A percentile compares a stretch with the other conserved stretches of the same genome.
Conservation (phyloP, 2,113 vertebrate species). For the Gallinago paraguaiae region DNA sequence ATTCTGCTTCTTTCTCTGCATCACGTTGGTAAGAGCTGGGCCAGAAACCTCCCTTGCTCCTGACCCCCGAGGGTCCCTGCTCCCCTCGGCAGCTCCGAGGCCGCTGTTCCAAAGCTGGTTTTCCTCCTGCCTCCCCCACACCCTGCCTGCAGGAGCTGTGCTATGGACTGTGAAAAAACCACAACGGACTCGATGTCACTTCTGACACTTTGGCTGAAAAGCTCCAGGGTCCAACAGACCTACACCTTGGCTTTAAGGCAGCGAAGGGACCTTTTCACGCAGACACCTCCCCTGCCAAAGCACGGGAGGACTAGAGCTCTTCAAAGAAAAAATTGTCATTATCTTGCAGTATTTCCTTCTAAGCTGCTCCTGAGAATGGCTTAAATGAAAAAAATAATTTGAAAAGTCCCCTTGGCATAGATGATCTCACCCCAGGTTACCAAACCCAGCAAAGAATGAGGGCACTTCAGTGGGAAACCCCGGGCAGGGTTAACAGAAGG, state of each 20-base stretch:
- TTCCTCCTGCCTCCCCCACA: background rate
- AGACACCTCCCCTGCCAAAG: background rate
- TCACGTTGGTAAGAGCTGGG: background rate
- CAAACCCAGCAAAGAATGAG: background rate
- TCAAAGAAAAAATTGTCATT: background rate
- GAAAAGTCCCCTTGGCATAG: background rate
- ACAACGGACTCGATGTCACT: background rate
- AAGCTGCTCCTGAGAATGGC: background rate
- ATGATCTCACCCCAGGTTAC: background rate
- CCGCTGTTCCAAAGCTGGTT: background rate
- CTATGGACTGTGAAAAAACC: background rate
- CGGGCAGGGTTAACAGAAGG: background rate
- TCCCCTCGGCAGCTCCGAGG: background rate
- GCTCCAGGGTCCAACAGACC: background rate
- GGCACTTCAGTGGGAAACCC: background rate
- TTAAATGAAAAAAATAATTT: background rate
- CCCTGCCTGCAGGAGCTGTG: background rate
- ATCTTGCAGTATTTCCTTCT: background rate
- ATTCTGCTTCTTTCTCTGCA: background rate
- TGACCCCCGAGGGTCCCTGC: background rate
- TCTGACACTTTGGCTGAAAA: background rate
- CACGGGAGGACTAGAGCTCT: background rate
- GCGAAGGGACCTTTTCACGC: background rate
- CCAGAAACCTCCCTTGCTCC: background rate
- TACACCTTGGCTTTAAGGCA: background rate